Evolutionary conservation across 2,888 invertebrate genomes (phyloP).

Genomic region (Drosophila incognita): DNA sequence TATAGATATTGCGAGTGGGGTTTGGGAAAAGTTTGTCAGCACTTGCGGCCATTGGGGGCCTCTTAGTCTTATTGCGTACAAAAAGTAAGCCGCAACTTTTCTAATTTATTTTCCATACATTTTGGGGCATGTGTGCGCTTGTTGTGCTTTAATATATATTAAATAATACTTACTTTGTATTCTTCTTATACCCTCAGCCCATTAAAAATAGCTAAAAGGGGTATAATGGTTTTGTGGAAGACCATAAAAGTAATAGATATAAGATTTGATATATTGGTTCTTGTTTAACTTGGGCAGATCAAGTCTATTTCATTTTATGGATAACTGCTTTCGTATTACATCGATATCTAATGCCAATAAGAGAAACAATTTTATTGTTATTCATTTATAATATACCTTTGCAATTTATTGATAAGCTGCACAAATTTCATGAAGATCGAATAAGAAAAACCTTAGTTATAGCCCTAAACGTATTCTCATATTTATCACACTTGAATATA

Average conservation of each 20-base stretch:
- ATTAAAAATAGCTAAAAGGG: background rate
- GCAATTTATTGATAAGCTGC: background rate
- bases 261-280: fast-evolving
- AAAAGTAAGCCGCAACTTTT: conserved; percentile 69
- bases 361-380: background rate
- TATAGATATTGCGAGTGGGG: conserved; percentile 48
- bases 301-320: background rate
- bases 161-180: conserved; percentile 77
- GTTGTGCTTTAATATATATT: conserved; percentile 71
- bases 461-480: background rate
- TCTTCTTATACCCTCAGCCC: conserved; percentile 44
- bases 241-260: background rate
- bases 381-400: background rate
- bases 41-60: conserved; percentile 11
- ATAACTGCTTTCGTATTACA: background rate
- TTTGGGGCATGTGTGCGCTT: conserved; percentile 43
- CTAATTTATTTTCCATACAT: conserved; percentile 75
- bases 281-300: background rate
- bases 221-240: background rate
- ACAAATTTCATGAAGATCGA: background rate
- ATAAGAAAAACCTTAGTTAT: background rate
- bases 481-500: background rate
- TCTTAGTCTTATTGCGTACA: conserved; percentile 23
- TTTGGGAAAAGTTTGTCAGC: conserved; percentile 53
- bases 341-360: background rate